These are phyloP conservation scores for Collichthys lucidus DNA, from an alignment of 2,113 vertebrate species.

Conservation along the genomic window DNA sequence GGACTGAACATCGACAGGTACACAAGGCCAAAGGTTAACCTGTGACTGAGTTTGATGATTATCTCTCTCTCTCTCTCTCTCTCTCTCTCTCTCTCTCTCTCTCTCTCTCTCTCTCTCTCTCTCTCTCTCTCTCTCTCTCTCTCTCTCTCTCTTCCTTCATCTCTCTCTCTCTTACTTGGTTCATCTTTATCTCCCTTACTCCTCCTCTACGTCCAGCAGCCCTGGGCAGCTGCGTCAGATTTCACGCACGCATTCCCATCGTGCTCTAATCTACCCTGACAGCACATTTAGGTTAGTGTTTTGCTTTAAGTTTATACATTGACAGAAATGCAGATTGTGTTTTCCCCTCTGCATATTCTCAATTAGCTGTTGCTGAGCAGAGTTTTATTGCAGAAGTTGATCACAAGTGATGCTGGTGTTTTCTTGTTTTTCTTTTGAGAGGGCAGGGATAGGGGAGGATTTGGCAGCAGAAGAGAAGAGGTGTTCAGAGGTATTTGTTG, in stretches of 20 bases:
- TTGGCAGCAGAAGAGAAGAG: conserved; percentile 55
- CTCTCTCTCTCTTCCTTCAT: background rate
- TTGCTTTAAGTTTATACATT: conserved; percentile 55
- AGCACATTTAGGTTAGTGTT: conserved; percentile 70
- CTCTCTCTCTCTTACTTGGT: conserved; percentile 32
- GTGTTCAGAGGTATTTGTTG: conserved; percentile 53
- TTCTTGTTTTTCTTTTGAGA: conserved; percentile 10
- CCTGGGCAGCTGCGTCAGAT: conserved; percentile 74
- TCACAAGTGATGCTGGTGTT: conserved; percentile 31
- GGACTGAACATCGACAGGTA: conserved; percentile 53
- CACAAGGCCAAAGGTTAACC: conserved; percentile 56
- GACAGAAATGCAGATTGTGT: conserved; percentile 54
- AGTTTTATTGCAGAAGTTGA: conserved; percentile 47
- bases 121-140: too few relatives aligned
- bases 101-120: conserved; percentile 4
- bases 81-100: too few relatives aligned
- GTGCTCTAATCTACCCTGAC: conserved; percentile 74
- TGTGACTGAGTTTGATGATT: conserved; percentile 41
- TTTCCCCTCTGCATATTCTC: conserved; percentile 44
- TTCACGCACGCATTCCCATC: conserved; percentile 73
- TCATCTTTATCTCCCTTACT: conserved; percentile 37
- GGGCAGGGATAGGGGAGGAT: conserved; percentile 24
- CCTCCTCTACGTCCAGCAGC: conserved; percentile 50
- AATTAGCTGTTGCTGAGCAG: conserved; percentile 48
- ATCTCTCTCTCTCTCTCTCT: conserved; percentile 20